Evolutionary conservation across 1,140 invertebrate genomes (phyloP).

Genomic region (Gryllus bimaculatus): DNA sequence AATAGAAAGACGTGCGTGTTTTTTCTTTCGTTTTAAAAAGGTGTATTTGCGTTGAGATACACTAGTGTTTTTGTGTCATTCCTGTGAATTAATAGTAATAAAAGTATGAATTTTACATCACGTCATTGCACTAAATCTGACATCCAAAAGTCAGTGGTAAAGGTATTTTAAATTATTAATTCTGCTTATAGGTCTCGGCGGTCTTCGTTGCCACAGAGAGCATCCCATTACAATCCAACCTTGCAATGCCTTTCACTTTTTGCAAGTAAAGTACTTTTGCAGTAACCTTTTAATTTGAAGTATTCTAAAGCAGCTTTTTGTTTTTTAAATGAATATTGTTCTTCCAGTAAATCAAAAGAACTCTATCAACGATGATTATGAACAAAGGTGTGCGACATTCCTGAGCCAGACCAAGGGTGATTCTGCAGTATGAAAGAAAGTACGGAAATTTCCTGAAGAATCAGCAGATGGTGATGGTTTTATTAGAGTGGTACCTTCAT

Average conservation of each 20-base stretch:
- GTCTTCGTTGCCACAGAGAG: constrained; percentile 17
- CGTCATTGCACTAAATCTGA: not conserved
- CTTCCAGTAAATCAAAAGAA: constrained; percentile 31
- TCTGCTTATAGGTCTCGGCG: constrained; percentile 24
- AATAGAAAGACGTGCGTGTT: too few relatives aligned
- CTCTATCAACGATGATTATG: constrained; percentile 37
- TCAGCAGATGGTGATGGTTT: constrained; percentile 51
- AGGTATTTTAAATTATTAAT: not conserved
- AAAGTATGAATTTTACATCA: not conserved
- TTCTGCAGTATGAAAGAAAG: constrained; percentile 71
- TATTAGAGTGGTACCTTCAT: not conserved
- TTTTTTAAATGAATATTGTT: not conserved
- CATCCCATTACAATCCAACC: constrained; percentile 22
- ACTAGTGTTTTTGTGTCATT: too few relatives aligned
- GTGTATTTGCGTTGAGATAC: too few relatives aligned
- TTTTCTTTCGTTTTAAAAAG: too few relatives aligned
- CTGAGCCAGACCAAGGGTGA: constrained; percentile 67
- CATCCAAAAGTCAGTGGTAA: not conserved
- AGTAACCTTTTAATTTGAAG: not conserved
- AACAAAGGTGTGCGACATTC: constrained; percentile 59
- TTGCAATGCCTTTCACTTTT: constrained; percentile 23
- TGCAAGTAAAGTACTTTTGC: constrained; percentile 18
- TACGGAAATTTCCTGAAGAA: constrained; percentile 70
- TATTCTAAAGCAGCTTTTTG: not conserved
- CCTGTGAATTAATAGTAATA: too few relatives aligned